Conservation (phyloP, 1,140 invertebrate species). For the Drosophila seguyi region DNA sequence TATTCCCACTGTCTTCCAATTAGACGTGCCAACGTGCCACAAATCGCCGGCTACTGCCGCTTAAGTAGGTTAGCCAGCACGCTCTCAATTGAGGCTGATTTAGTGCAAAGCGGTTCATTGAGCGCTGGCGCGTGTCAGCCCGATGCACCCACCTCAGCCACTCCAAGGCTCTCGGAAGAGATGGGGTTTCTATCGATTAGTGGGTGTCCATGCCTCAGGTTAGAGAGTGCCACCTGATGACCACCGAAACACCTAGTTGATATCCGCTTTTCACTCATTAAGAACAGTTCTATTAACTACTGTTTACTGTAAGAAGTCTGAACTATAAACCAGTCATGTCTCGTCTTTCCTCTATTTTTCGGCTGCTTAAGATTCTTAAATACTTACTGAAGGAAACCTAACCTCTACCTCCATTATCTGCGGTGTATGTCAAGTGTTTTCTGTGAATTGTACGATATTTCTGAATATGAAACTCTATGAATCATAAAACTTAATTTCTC, state of each 20-base stretch:
- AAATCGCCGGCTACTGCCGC: conserved; percentile 45
- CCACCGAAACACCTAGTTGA: not conserved
- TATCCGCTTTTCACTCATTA: not conserved
- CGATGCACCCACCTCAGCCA: conserved; percentile 39
- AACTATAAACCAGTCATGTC: not conserved
- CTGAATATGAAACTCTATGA: not conserved
- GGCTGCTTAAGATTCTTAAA: not conserved
- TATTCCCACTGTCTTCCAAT: conserved; percentile 46
- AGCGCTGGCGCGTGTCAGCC: conserved; percentile 47
- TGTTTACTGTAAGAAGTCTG: not conserved
- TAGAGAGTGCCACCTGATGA: not conserved
- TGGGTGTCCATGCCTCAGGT: not conserved
- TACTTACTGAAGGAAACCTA: not conserved
- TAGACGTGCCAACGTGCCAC: conserved; percentile 51
- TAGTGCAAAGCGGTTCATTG: conserved; percentile 47
- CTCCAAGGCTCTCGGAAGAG: conserved; percentile 7
- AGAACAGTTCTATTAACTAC: not conserved
- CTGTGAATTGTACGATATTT: not conserved
- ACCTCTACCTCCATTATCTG: not conserved
- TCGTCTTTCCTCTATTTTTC: not conserved
- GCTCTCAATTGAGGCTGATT: conserved; percentile 53
- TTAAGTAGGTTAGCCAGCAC: conserved; percentile 55
- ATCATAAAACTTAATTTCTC: not conserved
- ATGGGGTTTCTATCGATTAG: conserved; percentile 20
- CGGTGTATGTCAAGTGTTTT: not conserved